A percentile compares a stretch with the other conserved stretches of the same genome.
Conservation (phyloP, 2,113 vertebrate genomes). For the Paramisgurnus dabryanus region DNA sequence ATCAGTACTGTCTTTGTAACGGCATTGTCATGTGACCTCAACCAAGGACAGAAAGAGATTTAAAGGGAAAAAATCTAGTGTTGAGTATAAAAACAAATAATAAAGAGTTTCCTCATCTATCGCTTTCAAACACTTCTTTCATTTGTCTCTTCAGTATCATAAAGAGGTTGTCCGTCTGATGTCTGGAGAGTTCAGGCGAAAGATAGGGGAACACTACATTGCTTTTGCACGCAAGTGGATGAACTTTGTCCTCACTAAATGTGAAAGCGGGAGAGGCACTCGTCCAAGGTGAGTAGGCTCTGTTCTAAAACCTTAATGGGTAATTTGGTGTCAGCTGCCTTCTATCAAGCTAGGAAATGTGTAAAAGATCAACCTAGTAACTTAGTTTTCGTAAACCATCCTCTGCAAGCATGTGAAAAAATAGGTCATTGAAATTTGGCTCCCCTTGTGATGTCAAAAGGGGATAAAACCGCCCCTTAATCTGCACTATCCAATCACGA, state of each 20-base stretch:
- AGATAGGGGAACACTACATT: constrained; percentile 96
- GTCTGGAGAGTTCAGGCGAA: constrained; percentile 96
- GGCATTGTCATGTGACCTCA: too few species aligned
- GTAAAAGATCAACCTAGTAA: too few species aligned
- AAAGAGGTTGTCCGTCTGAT: constrained; percentile 98
- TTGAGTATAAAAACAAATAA: not conserved
- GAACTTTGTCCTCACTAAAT: constrained; percentile 97
- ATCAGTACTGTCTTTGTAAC: too few species aligned
- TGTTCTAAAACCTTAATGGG: not conserved
- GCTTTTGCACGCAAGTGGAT: constrained; percentile 97
- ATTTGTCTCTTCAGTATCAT: constrained; percentile 83
- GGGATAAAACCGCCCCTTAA: too few species aligned
- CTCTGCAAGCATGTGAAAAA: too few species aligned
- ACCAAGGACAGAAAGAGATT: too few species aligned
- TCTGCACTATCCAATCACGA: too few species aligned
- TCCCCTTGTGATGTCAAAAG: too few species aligned
- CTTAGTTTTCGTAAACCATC: too few species aligned
- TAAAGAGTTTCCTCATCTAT: not conserved
- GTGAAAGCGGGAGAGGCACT: constrained; percentile 95
- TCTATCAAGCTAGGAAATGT: too few species aligned
- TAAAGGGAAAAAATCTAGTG: too few species aligned
- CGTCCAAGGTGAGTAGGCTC: constrained; percentile 86
- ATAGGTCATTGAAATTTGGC: too few species aligned
- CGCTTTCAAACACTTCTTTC: not conserved
- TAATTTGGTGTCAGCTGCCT: not conserved